phyloP scores from a whole-genome alignment of 2,113 vertebrate genomes.

The Salvator merianae region DNA sequence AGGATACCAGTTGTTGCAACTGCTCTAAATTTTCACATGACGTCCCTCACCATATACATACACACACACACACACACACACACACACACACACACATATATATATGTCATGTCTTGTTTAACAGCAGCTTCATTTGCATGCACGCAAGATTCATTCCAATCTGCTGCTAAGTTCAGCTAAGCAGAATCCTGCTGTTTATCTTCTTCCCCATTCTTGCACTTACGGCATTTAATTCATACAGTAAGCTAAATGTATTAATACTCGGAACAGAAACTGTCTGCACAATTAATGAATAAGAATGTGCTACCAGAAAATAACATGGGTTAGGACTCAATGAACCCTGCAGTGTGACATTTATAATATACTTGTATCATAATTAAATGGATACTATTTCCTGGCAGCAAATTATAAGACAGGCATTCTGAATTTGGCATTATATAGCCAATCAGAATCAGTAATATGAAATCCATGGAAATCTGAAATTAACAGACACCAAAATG shows the following conservation, averaged over 20 bases:
- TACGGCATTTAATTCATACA: slow-evolving; percentile 5
- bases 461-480: slow-evolving; percentile 8
- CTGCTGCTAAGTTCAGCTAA: not conserved
- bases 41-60: not conserved
- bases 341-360: slow-evolving; percentile 7
- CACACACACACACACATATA: no score
- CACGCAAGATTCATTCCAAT: not conserved
- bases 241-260: not conserved
- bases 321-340: not conserved
- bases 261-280: not conserved
- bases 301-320: not conserved
- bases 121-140: not conserved
- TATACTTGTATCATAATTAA: slow-evolving; percentile 13
- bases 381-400: not conserved
- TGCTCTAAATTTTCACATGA: not conserved
- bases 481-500: not conserved
- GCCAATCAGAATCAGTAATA: not conserved
- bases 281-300: slow-evolving; percentile 8
- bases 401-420: not conserved
- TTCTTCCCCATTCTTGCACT: not conserved
- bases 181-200: slow-evolving; percentile 11
- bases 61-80: no score
- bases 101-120: not conserved
- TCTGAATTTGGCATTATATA: slow-evolving; percentile 22
- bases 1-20: not conserved